A percentile compares a stretch with the other conserved stretches of the same genome.
Conservation (phyloP, 2,113 vertebrate genomes). For the Corythornis cristatus region DNA sequence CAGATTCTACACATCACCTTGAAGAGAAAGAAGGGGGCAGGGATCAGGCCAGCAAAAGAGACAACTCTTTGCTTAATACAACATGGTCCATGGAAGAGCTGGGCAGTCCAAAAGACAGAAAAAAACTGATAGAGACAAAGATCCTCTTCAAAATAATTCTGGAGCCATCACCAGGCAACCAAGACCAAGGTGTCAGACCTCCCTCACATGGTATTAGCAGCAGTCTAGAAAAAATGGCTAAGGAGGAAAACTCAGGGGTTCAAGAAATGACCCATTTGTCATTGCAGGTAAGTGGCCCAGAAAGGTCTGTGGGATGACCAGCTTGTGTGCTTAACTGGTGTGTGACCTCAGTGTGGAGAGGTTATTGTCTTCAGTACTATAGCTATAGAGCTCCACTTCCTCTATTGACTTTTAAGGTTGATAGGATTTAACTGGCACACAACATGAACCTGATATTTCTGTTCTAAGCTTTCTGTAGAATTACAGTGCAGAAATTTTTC, state of each 20-base stretch:
- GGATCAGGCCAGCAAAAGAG: neutral
- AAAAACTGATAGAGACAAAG: slow-evolving; percentile 65
- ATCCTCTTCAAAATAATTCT: slow-evolving; percentile 63
- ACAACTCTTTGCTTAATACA: neutral
- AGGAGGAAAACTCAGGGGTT: neutral
- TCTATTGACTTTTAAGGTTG: neutral
- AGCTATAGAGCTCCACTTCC: neutral
- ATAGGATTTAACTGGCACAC: neutral
- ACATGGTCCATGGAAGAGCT: neutral
- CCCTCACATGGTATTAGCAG: neutral
- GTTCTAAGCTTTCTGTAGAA: neutral
- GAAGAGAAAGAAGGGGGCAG: neutral
- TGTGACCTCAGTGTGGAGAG: neutral
- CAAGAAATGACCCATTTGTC: neutral
- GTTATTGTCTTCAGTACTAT: neutral
- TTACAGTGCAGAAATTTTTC: neutral
- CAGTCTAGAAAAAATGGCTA: neutral
- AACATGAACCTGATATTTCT: neutral
- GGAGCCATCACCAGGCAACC: neutral
- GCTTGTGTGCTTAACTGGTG: neutral
- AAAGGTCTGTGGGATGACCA: neutral
- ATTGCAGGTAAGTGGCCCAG: slow-evolving; percentile 30
- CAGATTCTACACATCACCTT: neutral
- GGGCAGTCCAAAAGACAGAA: slow-evolving; percentile 46
- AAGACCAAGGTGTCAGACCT: neutral